Evolutionary conservation across 64 coral and sea anemone species (phyloP).

Genomic region (Actinia equina): DNA sequence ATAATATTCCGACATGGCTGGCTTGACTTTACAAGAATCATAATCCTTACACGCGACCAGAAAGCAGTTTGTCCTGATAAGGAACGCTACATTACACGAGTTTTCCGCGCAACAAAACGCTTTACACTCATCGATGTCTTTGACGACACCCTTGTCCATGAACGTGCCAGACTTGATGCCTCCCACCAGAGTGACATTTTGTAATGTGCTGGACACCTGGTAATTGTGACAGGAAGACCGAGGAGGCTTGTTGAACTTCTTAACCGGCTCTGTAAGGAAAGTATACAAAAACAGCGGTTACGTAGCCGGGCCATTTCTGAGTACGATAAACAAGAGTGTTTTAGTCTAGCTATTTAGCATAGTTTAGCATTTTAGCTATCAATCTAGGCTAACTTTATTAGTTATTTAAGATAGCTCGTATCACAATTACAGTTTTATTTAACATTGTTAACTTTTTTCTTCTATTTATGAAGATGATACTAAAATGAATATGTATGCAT

Average conservation of each 20-base stretch:
- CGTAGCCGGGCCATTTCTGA: too few species aligned
- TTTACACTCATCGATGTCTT: conserved; percentile 74
- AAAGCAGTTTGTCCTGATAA: conserved; percentile 80
- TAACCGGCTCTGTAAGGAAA: conserved; percentile 42
- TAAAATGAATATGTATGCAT: too few species aligned
- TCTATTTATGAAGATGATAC: too few species aligned
- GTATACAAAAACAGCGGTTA: background rate
- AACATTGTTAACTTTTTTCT: too few species aligned
- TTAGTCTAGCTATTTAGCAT: too few species aligned
- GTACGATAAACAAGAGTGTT: too few species aligned
- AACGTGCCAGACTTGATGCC: conserved; percentile 82
- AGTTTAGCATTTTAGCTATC: too few species aligned
- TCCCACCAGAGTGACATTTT: conserved; percentile 73
- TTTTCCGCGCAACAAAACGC: conserved; percentile 73
- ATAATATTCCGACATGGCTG: conserved; percentile 81
- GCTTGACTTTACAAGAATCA: conserved; percentile 70
- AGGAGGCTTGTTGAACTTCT: conserved; percentile 37
- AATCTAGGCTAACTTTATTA: too few species aligned
- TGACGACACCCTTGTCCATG: conserved; percentile 71
- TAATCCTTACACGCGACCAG: conserved; percentile 86
- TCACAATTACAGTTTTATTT: too few species aligned
- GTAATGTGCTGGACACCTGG: conserved; percentile 60
- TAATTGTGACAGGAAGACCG: conserved; percentile 33
- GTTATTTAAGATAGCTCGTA: too few species aligned
- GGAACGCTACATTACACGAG: conserved; percentile 80